These are phyloP conservation scores for Huso huso DNA, from an alignment of 2,797 vertebrate species.

Conservation along the genomic window DNA sequence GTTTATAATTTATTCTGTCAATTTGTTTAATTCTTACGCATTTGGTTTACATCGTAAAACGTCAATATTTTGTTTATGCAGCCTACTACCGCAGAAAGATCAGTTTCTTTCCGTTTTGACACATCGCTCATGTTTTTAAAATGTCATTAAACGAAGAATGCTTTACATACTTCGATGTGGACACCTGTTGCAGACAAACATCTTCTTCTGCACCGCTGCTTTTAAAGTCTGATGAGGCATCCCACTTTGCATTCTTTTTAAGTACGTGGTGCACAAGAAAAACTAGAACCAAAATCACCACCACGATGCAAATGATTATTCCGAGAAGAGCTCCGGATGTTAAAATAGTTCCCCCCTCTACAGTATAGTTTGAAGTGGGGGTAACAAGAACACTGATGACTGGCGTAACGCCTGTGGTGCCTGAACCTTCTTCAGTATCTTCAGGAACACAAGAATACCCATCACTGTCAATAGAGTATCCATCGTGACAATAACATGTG, in stretches of 20 bases:
- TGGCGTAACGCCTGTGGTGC: rapidly evolving
- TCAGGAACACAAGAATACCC: neutral
- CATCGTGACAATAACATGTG: constrained; percentile 46
- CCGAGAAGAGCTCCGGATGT: constrained; percentile 54
- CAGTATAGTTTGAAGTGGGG: neutral
- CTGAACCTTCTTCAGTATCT: constrained; percentile 13
- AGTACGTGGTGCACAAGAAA: constrained; percentile 51
- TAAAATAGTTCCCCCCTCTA: constrained; percentile 13
- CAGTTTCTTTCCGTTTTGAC: no score
- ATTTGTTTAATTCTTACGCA: no score
- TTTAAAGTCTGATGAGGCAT: constrained; percentile 45
- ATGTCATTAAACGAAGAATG: constrained; percentile 23
- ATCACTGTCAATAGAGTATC: constrained; percentile 5
- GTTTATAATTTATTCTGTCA: no score
- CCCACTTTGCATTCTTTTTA: constrained; percentile 34
- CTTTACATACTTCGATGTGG: constrained; percentile 33
- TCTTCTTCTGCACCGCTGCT: constrained; percentile 44
- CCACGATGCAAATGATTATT: constrained; percentile 47
- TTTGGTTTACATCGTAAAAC: no score
- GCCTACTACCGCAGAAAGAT: no score
- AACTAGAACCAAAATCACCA: constrained; percentile 45
- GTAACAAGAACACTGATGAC: rapidly evolving
- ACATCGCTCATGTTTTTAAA: neutral
- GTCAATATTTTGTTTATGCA: no score
- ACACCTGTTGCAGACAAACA: constrained; percentile 46